Conservation (phyloP, 2,113 vertebrate genomes). For the Dasypus novemcinctus region DNA sequence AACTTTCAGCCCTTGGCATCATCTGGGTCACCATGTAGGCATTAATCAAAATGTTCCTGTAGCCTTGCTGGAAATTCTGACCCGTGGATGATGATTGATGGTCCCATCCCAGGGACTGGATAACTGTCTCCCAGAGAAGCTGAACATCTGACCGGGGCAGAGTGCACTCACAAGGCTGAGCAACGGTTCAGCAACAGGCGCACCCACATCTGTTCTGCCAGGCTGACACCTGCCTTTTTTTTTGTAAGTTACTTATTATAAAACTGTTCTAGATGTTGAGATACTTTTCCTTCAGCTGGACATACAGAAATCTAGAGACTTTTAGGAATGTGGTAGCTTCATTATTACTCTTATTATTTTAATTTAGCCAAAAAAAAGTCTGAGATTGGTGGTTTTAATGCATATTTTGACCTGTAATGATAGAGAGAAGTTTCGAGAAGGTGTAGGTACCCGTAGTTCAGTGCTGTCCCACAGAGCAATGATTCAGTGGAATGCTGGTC, state of each 20-base stretch:
- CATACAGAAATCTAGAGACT: background rate
- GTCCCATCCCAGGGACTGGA: conserved; percentile 49
- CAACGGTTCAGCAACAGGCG: conserved; percentile 62
- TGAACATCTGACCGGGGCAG: conserved; percentile 72
- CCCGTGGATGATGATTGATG: conserved; percentile 74
- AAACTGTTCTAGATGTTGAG: background rate
- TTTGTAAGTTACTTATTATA: conserved; percentile 3
- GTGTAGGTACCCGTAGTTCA: background rate
- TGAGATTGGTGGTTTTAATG: background rate
- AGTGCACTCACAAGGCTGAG: conserved; percentile 66
- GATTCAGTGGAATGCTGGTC: background rate
- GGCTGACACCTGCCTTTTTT: conserved; percentile 57
- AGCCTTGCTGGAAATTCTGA: conserved; percentile 67
- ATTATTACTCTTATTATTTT: background rate
- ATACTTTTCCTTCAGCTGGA: background rate
- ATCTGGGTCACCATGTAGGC: conserved; percentile 70
- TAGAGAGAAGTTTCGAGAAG: background rate
- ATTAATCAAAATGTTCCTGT: conserved; percentile 80
- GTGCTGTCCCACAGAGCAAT: background rate
- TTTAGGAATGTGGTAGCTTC: background rate
- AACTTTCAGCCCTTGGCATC: conserved; percentile 44
- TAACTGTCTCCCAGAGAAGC: conserved; percentile 60
- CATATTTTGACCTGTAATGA: background rate
- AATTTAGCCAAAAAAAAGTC: background rate
- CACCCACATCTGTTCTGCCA: conserved; percentile 73